Evolutionary conservation across 1,140 invertebrate genomes (phyloP).

Genomic region (Drosophila sulfurigaster): DNA sequence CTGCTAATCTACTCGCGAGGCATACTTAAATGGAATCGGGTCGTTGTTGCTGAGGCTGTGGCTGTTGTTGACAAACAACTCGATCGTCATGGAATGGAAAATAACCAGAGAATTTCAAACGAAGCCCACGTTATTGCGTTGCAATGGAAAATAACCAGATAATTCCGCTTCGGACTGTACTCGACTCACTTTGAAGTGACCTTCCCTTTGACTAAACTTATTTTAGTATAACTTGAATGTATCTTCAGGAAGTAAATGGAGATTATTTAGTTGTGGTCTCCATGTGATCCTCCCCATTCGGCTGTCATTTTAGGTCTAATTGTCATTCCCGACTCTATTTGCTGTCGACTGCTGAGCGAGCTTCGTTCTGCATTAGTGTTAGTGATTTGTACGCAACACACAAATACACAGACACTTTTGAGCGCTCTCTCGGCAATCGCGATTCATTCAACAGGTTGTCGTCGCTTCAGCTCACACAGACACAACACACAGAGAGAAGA

Average conservation of each 20-base stretch:
- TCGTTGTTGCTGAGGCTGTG: neutral
- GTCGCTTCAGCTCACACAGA: neutral
- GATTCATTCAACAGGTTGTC: neutral
- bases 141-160: conserved; percentile 14
- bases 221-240: neutral
- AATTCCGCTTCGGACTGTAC: conserved; percentile 7
- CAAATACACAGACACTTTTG: conserved; percentile 39
- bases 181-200: conserved; percentile 2
- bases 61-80: conserved; percentile 34
- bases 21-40: conserved; percentile 22
- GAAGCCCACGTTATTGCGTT: conserved; percentile 16
- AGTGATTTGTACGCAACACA: conserved; percentile 1
- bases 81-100: conserved; percentile 38
- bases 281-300: neutral
- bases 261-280: neutral
- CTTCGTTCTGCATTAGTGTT: conserved; percentile 29
- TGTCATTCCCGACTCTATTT: neutral
- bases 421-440: conserved; percentile 26
- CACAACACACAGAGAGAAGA: neutral
- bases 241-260: neutral
- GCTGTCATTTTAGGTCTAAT: conserved; percentile 9
- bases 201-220: neutral
- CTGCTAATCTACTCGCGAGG: conserved; percentile 4
- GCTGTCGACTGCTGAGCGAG: neutral
- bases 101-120: conserved; percentile 29